A percentile compares a stretch with the other conserved stretches of the same genome.
These are phyloP conservation scores for Pelochelys cantorii DNA, from an alignment of 2,797 vertebrate species.

Conservation along the genomic window DNA sequence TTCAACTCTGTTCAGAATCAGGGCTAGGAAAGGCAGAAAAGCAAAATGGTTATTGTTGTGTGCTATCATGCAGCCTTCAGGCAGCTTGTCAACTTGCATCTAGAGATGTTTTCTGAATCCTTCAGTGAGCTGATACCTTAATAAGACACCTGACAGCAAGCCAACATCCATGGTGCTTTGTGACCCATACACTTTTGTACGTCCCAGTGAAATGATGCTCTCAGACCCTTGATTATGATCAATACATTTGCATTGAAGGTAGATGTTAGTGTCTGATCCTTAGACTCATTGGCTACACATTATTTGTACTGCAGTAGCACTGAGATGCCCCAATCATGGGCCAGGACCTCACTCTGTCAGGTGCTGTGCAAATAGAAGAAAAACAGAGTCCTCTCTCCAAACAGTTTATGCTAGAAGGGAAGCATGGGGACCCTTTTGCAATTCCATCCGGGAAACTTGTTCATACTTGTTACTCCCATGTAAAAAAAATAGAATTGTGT, in stretches of 20 bases:
- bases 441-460: no score
- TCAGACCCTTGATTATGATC: not conserved
- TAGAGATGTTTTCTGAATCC: not conserved
- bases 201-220: not conserved
- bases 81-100: not conserved
- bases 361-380: not conserved
- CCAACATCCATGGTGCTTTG: not conserved
- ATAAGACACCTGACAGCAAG: not conserved
- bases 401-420: no score
- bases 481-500: no score
- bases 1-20: not conserved
- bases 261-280: not conserved
- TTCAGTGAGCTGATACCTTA: not conserved
- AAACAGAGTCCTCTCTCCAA: no score
- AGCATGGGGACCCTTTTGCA: no score
- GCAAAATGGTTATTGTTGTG: not conserved
- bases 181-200: no score
- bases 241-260: not conserved
- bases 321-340: not conserved
- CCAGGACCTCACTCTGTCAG: not conserved
- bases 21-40: not conserved
- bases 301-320: no score
- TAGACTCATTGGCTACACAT: no score
- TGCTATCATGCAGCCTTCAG: not conserved
- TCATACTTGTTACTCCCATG: no score